These are phyloP conservation scores for Standfussiana lucernea DNA, from an alignment of 2,888 invertebrate species.

Conservation along the genomic window DNA sequence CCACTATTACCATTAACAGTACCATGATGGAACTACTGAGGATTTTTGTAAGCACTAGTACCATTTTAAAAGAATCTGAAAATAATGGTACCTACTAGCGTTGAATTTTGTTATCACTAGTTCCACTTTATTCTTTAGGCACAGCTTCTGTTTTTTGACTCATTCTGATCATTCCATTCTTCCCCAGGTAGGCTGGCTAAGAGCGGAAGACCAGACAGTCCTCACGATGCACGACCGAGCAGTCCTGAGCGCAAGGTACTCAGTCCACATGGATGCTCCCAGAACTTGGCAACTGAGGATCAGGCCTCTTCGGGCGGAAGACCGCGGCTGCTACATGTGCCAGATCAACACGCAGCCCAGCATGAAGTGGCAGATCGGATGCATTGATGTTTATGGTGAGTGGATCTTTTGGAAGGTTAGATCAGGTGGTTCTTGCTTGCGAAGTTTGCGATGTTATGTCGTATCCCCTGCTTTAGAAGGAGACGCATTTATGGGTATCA, in stretches of 20 bases:
- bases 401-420: constrained; percentile 37
- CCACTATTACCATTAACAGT: too few relatives aligned
- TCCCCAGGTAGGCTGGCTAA: constrained; percentile 96
- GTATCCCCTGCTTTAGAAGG: neutral
- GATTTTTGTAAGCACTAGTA: too few relatives aligned
- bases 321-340: constrained; percentile 97
- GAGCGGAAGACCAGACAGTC: constrained; percentile 97
- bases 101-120: too few relatives aligned
- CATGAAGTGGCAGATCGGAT: constrained; percentile 97
- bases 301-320: constrained; percentile 94
- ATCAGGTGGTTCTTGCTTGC: neutral
- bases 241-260: constrained; percentile 95
- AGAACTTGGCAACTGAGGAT: constrained; percentile 97
- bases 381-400: constrained; percentile 96
- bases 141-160: neutral
- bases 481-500: neutral
- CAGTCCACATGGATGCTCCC: constrained; percentile 95
- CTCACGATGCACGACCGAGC: constrained; percentile 96
- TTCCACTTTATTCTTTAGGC: too few relatives aligned
- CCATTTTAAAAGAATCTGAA: too few relatives aligned
- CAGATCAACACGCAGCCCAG: constrained; percentile 96
- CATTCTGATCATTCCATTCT: neutral
- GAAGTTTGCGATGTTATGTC: neutral
- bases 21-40: too few relatives aligned
- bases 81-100: too few relatives aligned